Evolutionary conservation across 2,113 vertebrate species (phyloP).

Genomic region (Dolichotis patagonum): DNA sequence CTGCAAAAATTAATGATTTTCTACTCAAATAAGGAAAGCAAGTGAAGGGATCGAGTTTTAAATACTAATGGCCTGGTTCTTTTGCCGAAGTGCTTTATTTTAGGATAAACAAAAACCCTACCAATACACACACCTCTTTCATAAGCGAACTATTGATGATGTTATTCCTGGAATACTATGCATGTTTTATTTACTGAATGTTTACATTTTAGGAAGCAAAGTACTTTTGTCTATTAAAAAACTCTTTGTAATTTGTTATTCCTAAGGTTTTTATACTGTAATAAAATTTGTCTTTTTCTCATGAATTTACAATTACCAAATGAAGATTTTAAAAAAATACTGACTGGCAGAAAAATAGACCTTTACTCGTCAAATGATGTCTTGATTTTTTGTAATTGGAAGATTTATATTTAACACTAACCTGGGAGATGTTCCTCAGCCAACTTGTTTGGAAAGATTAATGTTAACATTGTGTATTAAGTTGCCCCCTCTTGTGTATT

Average conservation of each 20-base stretch:
- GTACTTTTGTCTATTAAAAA: conserved; percentile 58
- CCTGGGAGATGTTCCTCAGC: background rate
- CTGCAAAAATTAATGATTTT: conserved; percentile 46
- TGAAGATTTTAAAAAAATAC: background rate
- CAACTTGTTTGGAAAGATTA: conserved; percentile 25
- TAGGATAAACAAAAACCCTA: conserved; percentile 46
- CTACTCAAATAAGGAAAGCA: conserved; percentile 52
- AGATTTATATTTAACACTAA: conserved; percentile 66
- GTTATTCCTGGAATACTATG: conserved; percentile 53
- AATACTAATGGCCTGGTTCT: conserved; percentile 47
- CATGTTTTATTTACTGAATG: conserved; percentile 68
- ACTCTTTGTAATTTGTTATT: conserved; percentile 65
- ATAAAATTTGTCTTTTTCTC: conserved; percentile 61
- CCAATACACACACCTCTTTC: conserved; percentile 46
- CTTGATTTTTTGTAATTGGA: conserved; percentile 32
- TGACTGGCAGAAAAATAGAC: background rate
- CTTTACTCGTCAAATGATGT: conserved; percentile 52
- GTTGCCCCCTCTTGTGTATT: background rate
- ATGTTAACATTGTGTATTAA: background rate
- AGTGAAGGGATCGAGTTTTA: conserved; percentile 39
- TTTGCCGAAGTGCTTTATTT: conserved; percentile 71
- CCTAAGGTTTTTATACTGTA: conserved; percentile 47
- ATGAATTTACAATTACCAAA: conserved; percentile 60
- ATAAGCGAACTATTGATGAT: conserved; percentile 45
- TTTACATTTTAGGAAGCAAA: conserved; percentile 81